Evolutionary conservation across 2,888 invertebrate species (phyloP), one percentile per base, ranked within the genome.

Genomic region (Dicyrtoma fusca): DNA sequence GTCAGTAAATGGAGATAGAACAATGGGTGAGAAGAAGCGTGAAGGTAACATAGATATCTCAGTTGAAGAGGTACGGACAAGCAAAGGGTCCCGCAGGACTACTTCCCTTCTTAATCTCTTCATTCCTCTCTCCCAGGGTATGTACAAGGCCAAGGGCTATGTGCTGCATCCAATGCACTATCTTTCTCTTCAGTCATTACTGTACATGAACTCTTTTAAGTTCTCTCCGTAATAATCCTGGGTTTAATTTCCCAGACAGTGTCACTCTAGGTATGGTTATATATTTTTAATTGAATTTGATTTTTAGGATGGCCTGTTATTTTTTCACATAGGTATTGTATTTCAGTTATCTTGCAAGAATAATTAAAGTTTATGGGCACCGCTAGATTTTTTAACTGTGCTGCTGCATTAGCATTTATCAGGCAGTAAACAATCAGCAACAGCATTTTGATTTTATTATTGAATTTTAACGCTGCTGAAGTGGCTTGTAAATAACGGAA

Each of bases 111-210:
- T 95, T 86, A 94, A 95, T 89, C 89, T 95, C 87, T 95, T 95
- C 88, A 93, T 94, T 88, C 92, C 94, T 86, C 94, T 92, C 88
- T 93, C 94, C 87, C 94, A 93, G 90, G 94, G 92, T 89, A 94
- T 88, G 86, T 83, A 76, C 75, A 76, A 71, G 72, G 65, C 65
- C 47, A 71, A 74, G 74, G 77, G 76, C 75, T 79, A 76, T 77
- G 74, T 76, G 76, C 75, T 77, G 71, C 74, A 72, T 75, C 71
- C 72, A 61, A 62, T 70, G 55, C 66, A 55, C 62, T 69, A 51
- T 71, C 74, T 74, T 74, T 74, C 73, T 74, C 73, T 74, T 74
- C 73, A 74, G 71, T 74, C 73, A 66, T 65, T 45, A 57, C 68
- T 45, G 57, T 68, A 57, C 42, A 66, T 13, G 47, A 45, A 47